phyloP scores from a whole-genome alignment of 2,797 vertebrate genomes.

The Lophura swinhoii region DNA sequence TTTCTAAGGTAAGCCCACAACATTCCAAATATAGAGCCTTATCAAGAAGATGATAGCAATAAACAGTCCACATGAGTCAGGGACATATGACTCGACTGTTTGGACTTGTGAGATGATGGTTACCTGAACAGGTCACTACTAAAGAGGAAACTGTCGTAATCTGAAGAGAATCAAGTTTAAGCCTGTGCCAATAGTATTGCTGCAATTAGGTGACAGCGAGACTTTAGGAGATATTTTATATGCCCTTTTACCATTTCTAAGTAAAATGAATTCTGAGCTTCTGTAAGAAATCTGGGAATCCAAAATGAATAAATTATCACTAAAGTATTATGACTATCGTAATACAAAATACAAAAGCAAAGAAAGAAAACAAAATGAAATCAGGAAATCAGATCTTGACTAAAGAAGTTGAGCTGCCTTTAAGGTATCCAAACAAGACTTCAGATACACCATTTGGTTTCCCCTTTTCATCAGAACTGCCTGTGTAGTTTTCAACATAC shows the following conservation, averaged over 20 bases:
- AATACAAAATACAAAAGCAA: not conserved
- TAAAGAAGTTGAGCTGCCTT: not conserved
- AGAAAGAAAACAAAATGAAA: not conserved
- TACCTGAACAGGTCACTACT: not conserved
- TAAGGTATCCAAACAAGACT: accelerated
- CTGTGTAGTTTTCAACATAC: not conserved
- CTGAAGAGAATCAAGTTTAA: not conserved
- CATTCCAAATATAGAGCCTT: not conserved
- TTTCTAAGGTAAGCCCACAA: not conserved
- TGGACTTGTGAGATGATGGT: not conserved
- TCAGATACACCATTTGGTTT: not conserved
- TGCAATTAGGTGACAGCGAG: not conserved
- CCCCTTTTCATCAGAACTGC: not conserved
- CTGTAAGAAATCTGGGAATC: not conserved
- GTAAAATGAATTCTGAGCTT: not conserved
- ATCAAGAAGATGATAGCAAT: not conserved
- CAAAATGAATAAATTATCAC: not conserved
- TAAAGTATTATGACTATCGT: not conserved
- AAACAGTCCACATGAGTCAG: not conserved
- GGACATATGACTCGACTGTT: not conserved
- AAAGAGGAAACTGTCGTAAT: not conserved
- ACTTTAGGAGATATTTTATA: no score
- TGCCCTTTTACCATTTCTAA: not conserved
- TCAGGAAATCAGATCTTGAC: not conserved
- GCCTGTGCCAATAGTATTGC: not conserved